Evolutionary conservation across 37 sponge, comb jelly and placozoan genomes (phyloP), one percentile per base, ranked within the genome.

Genomic region (Oscarella lobularis): DNA sequence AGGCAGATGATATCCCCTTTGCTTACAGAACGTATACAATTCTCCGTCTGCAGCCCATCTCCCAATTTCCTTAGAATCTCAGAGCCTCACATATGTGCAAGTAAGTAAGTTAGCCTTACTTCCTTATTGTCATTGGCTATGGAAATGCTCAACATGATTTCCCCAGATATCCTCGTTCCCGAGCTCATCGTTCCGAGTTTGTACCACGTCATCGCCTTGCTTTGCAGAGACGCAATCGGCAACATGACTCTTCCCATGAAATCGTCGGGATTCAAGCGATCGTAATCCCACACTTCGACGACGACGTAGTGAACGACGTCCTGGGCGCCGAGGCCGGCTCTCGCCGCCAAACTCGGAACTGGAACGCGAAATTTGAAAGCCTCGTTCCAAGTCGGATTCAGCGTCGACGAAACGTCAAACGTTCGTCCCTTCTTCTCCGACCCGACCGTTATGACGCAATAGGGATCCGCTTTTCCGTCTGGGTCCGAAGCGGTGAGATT

Each of bases 201-300:
- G 60, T 48, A 20, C 60, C 60, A 48, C 20, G 60, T 20, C 60
- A 27, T 20, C 9, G 9, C 14, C 20, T 48, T 48, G 60, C 60
- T 20, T 48, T 20, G 9, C 20, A 48, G 60, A 27, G 60, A 74
- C 9, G 78, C 2, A 0, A 92, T 67, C 29, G 93, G 87, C n/a
- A 92, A 38, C 35, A 92, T 37, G 0, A 85, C 79, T 38, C 84
- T 70, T 2, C 94, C 90, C 31, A 89, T 71, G 40, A 89, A 89
- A 76, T 89, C 87, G 31, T 84, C 90, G 3, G 72, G 69, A 66
- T 87, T 91, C 31, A 81, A 73, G 20, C 38, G 60, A 78, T 93
- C 87, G 66, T 87, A 73, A 65, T 89, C 90, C 87, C 87, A 93
- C 31, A 92, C 73, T n/a, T 92, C 93, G 34, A 92, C 36, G 41